phyloP scores from a whole-genome alignment of 2,888 invertebrate species.

The Muscina levida region DNA sequence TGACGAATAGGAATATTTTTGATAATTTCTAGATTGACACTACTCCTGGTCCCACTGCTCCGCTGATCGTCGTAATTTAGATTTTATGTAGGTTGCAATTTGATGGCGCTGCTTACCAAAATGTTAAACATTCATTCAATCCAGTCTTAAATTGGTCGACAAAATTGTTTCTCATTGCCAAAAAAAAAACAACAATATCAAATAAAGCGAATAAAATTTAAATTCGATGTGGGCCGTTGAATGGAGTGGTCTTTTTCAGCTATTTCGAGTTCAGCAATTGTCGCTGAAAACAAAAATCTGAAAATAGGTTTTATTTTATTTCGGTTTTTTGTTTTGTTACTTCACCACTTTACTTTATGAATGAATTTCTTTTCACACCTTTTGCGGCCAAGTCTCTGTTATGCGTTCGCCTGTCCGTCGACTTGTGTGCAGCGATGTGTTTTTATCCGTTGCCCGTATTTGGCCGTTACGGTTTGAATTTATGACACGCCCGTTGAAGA shows the following conservation, averaged over 20 bases:
- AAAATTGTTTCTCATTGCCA: slow-evolving; percentile 37
- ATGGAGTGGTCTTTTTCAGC: background rate
- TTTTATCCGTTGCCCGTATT: slow-evolving; percentile 41
- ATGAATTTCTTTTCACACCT: slow-evolving; percentile 60
- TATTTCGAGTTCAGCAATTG: background rate
- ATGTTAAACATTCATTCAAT: slow-evolving; percentile 36
- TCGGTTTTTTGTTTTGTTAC: background rate
- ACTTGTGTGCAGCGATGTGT: slow-evolving; percentile 31
- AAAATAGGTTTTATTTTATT: background rate
- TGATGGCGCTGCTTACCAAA: slow-evolving; percentile 29
- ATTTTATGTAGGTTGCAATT: slow-evolving; percentile 34
- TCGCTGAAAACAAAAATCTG: background rate
- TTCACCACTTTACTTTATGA: slow-evolving; percentile 32
- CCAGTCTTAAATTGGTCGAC: slow-evolving; percentile 29
- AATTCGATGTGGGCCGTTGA: slow-evolving; percentile 50
- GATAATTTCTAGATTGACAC: background rate
- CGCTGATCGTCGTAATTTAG: background rate
- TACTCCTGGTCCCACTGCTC: too few relatives aligned
- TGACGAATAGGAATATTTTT: slow-evolving; percentile 9
- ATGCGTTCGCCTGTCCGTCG: background rate
- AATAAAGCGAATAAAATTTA: slow-evolving; percentile 18
- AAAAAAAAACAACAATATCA: background rate
- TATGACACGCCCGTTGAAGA: slow-evolving; percentile 40
- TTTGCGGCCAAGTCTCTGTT: slow-evolving; percentile 43
- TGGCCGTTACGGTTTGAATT: slow-evolving; percentile 39